Evolutionary conservation across 2,797 vertebrate species (phyloP).

Genomic region (Streptopelia turtur): DNA sequence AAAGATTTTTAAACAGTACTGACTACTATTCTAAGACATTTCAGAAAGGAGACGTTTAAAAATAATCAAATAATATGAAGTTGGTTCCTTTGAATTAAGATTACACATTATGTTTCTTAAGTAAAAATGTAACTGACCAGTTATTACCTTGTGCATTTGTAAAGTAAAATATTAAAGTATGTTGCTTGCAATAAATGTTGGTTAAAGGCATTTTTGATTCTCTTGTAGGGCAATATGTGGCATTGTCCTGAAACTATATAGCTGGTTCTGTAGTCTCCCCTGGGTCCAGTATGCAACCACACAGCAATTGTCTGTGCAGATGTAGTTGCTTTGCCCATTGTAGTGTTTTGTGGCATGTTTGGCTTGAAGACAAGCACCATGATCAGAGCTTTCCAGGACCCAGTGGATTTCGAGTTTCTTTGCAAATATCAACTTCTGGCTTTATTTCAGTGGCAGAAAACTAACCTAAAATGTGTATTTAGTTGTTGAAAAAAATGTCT

Average conservation of each 20-base stretch:
- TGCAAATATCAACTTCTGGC: background rate
- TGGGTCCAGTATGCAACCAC: background rate
- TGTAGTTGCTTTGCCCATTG: background rate
- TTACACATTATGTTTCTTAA: background rate
- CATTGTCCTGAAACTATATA: background rate
- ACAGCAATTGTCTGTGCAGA: background rate
- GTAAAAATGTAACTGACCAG: background rate
- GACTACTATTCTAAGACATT: background rate
- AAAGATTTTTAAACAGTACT: background rate
- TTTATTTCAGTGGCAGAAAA: background rate
- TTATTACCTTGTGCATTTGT: too few relatives aligned
- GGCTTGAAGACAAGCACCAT: background rate
- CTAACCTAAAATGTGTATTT: background rate
- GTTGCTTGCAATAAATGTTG: background rate
- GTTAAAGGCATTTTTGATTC: background rate
- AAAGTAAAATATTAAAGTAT: too few relatives aligned
- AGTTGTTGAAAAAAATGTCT: background rate
- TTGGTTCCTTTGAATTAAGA: background rate
- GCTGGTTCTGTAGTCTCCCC: background rate
- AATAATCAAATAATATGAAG: background rate
- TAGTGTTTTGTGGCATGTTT: background rate
- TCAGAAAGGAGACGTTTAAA: background rate
- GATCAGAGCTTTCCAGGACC: background rate
- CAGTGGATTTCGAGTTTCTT: background rate
- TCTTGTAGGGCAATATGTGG: background rate